Percentiles rank a stretch among this genome's conserved stretches.
These are phyloP conservation scores for Acipenser transmontanus DNA, from an alignment of 2,797 vertebrate genomes.

Conservation along the genomic window DNA sequence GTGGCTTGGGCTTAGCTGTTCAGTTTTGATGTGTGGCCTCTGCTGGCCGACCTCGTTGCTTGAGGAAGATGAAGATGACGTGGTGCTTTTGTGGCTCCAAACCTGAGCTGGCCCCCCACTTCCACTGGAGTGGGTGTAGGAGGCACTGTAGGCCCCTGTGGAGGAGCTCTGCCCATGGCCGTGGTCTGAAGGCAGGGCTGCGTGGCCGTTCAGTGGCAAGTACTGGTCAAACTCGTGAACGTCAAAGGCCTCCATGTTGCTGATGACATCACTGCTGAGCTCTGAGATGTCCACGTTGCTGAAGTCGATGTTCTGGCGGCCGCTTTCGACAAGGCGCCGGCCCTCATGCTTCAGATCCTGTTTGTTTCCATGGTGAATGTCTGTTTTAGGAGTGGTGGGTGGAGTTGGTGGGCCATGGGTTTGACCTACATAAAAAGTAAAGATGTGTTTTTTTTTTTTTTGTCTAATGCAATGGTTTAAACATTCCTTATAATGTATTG, in stretches of 20 bases:
- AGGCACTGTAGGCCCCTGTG: slow-evolving; percentile 53
- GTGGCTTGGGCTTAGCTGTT: slow-evolving; percentile 89
- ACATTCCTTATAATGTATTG: too few species aligned
- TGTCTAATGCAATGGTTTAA: too few species aligned
- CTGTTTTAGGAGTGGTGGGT: slow-evolving; percentile 89
- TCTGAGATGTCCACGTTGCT: slow-evolving; percentile 98
- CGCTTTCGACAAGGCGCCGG: slow-evolving; percentile 74
- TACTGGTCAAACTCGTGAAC: slow-evolving; percentile 98
- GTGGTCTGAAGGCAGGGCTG: slow-evolving; percentile 59
- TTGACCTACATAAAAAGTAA: slow-evolving; percentile 63
- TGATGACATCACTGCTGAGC: slow-evolving; percentile 95
- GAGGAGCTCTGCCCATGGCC: slow-evolving; percentile 47
- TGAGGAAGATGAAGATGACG: slow-evolving; percentile 47
- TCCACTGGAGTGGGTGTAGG: slow-evolving; percentile 50
- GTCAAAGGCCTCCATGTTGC: slow-evolving; percentile 94
- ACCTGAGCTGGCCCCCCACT: slow-evolving; percentile 41
- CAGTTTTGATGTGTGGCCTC: slow-evolving; percentile 87
- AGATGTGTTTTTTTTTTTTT: too few species aligned
- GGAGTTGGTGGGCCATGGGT: slow-evolving; percentile 90
- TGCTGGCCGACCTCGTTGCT: slow-evolving; percentile 65
- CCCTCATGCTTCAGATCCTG: slow-evolving; percentile 86
- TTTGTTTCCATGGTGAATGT: slow-evolving; percentile 77
- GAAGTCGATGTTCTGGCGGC: slow-evolving; percentile 96
- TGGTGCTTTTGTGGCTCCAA: slow-evolving; percentile 79
- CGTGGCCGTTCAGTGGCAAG: slow-evolving; percentile 83